Conservation (phyloP, 1,140 invertebrate species). For the Catajapyx aquilonaris region DNA sequence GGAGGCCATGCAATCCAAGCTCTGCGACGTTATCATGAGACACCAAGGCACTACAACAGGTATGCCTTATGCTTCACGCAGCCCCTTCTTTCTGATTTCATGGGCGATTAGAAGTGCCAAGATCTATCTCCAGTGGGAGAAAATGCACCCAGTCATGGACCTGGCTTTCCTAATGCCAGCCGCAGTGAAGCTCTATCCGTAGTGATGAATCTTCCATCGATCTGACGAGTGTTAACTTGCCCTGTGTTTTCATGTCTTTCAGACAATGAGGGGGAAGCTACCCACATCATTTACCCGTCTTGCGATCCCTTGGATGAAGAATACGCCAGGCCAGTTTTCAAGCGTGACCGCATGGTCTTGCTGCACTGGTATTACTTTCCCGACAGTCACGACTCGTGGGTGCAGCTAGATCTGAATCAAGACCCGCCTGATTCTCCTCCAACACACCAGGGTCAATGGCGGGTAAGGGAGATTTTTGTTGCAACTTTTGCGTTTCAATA, state of each 20-base stretch:
- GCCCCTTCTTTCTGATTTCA: no score
- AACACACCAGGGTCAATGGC: slow-evolving; percentile 22
- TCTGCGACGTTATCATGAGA: slow-evolving; percentile 72
- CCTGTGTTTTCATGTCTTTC: slow-evolving; percentile 12
- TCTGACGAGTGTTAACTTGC: no score
- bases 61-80: slow-evolving; percentile 9
- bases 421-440: slow-evolving; percentile 31
- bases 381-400: slow-evolving; percentile 83
- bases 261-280: slow-evolving; percentile 71
- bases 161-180: no score
- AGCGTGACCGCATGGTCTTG: slow-evolving; percentile 56
- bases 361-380: slow-evolving; percentile 89
- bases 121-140: no score
- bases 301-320: slow-evolving; percentile 73
- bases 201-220: no score
- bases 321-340: slow-evolving; percentile 68
- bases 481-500: slow-evolving; percentile 26
- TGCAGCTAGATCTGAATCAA: slow-evolving; percentile 36
- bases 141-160: no score
- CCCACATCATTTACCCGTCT: slow-evolving; percentile 71
- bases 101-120: no score
- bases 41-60: slow-evolving; percentile 53
- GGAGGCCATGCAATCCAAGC: slow-evolving; percentile 49
- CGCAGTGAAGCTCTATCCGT: no score
- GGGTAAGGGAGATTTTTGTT: slow-evolving; percentile 18